A percentile compares a stretch with the other conserved stretches of the same genome.
These are phyloP conservation scores for Marmota monax DNA, from an alignment of 2,113 vertebrate species.

Conservation along the genomic window DNA sequence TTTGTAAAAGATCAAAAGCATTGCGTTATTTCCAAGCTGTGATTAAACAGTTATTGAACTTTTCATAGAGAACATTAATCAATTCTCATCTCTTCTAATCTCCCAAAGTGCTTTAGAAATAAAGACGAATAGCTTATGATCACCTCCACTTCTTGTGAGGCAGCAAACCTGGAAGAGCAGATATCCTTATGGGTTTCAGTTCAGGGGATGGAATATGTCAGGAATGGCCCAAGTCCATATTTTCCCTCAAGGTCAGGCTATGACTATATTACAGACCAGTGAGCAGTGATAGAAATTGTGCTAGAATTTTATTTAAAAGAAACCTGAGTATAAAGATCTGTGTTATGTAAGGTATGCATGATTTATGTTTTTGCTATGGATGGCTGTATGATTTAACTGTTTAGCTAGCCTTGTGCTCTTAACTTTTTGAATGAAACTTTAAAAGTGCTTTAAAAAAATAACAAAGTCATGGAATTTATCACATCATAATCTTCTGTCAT, in stretches of 20 bases:
- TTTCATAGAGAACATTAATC: constrained; percentile 57
- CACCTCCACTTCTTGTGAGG: constrained; percentile 49
- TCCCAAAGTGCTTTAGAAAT: constrained; percentile 66
- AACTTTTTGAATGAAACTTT: constrained; percentile 18
- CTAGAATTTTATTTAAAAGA: background rate
- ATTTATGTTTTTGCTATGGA: constrained; percentile 10
- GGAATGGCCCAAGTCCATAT: background rate
- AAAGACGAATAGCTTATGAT: constrained; percentile 66
- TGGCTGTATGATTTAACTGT: background rate
- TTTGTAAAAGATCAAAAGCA: constrained; percentile 80
- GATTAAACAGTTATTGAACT: constrained; percentile 77
- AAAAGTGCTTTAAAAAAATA: background rate
- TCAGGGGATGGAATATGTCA: background rate
- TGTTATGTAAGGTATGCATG: background rate
- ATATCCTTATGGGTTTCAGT: background rate
- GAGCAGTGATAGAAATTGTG: background rate
- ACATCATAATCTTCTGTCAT: background rate
- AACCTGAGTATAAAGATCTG: background rate
- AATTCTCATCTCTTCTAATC: constrained; percentile 65
- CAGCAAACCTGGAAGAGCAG: constrained; percentile 42
- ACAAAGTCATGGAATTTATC: background rate
- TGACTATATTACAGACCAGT: background rate
- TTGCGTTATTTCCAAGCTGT: constrained; percentile 64
- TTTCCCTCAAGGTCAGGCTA: constrained; percentile 46
- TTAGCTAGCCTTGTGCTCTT: background rate